phyloP scores from a whole-genome alignment of 2,797 vertebrate species.

The Sebastes miniatus region DNA sequence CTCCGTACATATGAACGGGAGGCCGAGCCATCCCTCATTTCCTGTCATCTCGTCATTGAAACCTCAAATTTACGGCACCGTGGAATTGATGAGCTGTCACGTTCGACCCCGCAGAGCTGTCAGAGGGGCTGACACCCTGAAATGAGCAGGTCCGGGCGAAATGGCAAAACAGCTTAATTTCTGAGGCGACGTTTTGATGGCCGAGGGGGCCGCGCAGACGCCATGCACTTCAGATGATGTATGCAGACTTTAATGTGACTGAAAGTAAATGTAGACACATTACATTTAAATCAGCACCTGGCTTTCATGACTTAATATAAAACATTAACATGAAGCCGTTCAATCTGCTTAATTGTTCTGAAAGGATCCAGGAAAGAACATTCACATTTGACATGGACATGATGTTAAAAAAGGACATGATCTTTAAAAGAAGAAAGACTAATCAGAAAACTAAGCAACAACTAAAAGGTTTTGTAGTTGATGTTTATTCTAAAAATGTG shows the following conservation, averaged over 20 bases:
- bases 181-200: constrained; percentile 1
- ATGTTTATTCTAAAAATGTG: background rate
- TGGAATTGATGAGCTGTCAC: constrained; percentile 58
- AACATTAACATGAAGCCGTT: background rate
- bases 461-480: background rate
- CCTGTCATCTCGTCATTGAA: constrained; percentile 49
- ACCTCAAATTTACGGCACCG: constrained; percentile 23
- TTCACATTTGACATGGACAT: background rate
- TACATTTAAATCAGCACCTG: background rate
- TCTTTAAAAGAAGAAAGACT: background rate
- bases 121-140: constrained; percentile 17
- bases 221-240: background rate
- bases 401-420: background rate
- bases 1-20: background rate
- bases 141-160: constrained; percentile 24
- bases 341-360: background rate
- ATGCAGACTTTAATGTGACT: constrained; percentile 4
- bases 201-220: background rate
- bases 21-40: constrained; percentile 6
- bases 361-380: background rate
- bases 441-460: background rate
- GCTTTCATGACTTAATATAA: background rate
- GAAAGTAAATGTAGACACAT: background rate
- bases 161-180: constrained; percentile 36
- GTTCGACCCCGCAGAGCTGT: constrained; percentile 6